Percentiles rank a stretch among this genome's conserved stretches.
Evolutionary conservation across 2,888 invertebrate species (phyloP).

Genomic region (Omphaloscelis lunosa): DNA sequence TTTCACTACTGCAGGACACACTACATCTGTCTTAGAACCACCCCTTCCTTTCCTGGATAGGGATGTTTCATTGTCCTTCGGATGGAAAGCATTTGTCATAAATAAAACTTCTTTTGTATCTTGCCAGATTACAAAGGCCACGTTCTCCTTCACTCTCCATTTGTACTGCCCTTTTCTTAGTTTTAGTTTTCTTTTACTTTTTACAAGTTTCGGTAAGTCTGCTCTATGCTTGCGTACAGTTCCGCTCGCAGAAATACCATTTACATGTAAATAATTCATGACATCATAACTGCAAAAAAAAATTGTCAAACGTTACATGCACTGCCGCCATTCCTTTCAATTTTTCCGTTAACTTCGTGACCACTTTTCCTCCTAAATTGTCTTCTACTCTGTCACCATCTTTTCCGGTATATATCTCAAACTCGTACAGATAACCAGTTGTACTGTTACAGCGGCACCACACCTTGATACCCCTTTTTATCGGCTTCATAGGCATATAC

Average conservation of each 20-base stretch:
- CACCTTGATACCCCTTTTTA: conserved; percentile 67
- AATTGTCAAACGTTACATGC: conserved; percentile 30
- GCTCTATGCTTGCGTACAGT: conserved; percentile 49
- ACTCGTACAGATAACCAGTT: conserved; percentile 62
- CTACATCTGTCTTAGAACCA: conserved; percentile 45
- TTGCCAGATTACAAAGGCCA: conserved; percentile 66
- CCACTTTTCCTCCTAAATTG: conserved; percentile 52
- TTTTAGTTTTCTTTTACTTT: conserved; percentile 51
- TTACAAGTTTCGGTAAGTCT: conserved; percentile 61
- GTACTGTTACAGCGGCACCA: conserved; percentile 64
- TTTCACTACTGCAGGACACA: conserved; percentile 55
- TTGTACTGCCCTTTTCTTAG: conserved; percentile 65
- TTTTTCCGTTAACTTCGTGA: conserved; percentile 23
- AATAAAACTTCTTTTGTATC: conserved; percentile 67
- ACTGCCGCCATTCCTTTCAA: conserved; percentile 18
- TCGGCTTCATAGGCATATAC: conserved; percentile 67
- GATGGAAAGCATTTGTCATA: conserved; percentile 67
- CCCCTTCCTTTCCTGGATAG: conserved; percentile 56
- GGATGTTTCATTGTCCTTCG: conserved; percentile 53
- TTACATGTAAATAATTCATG: conserved; percentile 31
- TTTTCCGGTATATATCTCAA: conserved; percentile 64
- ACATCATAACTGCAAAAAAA: conserved; percentile 26
- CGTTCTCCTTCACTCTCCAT: conserved; percentile 64
- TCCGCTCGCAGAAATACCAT: conserved; percentile 34
- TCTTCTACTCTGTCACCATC: conserved; percentile 51